Base-by-base conservation (phyloP, 2,113 vertebrate species). In the Anser cygnoides region DNA sequence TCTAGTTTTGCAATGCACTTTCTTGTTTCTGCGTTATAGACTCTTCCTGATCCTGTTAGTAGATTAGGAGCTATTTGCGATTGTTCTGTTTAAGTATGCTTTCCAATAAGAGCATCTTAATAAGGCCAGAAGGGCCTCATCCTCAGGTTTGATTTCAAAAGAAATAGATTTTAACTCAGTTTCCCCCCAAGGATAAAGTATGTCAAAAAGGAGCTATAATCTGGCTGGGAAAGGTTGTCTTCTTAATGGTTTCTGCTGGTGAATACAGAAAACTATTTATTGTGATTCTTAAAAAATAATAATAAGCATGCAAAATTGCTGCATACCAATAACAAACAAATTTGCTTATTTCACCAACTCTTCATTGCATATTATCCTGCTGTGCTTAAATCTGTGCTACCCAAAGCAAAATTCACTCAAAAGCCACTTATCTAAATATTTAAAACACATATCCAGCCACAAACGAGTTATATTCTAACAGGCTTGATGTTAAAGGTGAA, bases 1-100 rank as follows among this genome's bases (percentile, higher is more conserved):
- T 99, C 98, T 19, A 99, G 95, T 65, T 98, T 99, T 84, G 97
- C 90, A 22, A 99, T 97, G 96, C 98, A 99, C 86, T 98, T 95
- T 88, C 98, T 98, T 63, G 98, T 99, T 88, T 95, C 93, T 50
- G 98, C 97, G 84, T 96, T 97, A 94, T 98, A 99, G 84, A 99
- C 97, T 96, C 98, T 98, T 10, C 98, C 99, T 86, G 99, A 98
- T 75, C 99, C 99, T 99, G 97, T 94, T 74, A 89, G 50, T 44
- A 84, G 81, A 91, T 71, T 16, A 91, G 54, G 62, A 94, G 26
- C 4, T 18, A 39, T 29, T 63, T 52, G 83, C 74, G 16, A 93
- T 17, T 74, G 31, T 18, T 83, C 61, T 39, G 25, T 9, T 87
- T 49, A 77, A 75, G 41, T 55, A 50, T 16, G 6, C n/a, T 37